Evolutionary conservation across 2,797 vertebrate species (phyloP).

Genomic region (Acrocephalus scirpaceus): DNA sequence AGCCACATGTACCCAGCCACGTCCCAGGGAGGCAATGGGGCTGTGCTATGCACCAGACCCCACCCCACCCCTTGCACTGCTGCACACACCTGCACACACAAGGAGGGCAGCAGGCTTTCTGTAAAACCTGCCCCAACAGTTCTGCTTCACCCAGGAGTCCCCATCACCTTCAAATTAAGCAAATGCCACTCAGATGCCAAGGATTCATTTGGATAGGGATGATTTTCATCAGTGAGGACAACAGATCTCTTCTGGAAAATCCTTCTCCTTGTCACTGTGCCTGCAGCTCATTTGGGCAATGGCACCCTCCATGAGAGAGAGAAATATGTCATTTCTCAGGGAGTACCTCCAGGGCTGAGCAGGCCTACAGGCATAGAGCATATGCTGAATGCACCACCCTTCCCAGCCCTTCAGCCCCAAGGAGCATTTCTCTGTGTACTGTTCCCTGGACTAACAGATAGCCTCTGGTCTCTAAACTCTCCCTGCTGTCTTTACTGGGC

Average conservation of each 20-base stretch:
- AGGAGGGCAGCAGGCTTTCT: background rate
- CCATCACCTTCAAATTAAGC: background rate
- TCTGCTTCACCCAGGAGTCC: background rate
- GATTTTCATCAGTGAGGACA: background rate
- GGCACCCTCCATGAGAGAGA: background rate
- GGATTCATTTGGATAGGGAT: background rate
- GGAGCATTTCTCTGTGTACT: background rate
- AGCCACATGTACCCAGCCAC: accelerated
- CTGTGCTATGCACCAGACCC: accelerated
- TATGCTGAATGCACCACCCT: background rate
- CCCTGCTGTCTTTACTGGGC: background rate
- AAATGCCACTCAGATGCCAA: background rate
- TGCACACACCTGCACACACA: background rate
- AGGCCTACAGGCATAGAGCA: background rate
- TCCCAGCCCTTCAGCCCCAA: background rate
- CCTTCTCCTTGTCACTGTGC: background rate
- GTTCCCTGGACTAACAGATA: background rate
- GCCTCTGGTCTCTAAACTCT: background rate
- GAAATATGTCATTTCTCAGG: background rate
- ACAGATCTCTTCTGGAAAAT: background rate
- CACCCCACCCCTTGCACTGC: background rate
- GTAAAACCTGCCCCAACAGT: background rate
- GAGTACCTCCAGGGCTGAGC: background rate
- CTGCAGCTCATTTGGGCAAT: background rate
- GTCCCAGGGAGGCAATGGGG: background rate